These are phyloP conservation scores for Ceratitis capitata DNA, from an alignment of 1,140 invertebrate genomes.

Conservation along the genomic window DNA sequence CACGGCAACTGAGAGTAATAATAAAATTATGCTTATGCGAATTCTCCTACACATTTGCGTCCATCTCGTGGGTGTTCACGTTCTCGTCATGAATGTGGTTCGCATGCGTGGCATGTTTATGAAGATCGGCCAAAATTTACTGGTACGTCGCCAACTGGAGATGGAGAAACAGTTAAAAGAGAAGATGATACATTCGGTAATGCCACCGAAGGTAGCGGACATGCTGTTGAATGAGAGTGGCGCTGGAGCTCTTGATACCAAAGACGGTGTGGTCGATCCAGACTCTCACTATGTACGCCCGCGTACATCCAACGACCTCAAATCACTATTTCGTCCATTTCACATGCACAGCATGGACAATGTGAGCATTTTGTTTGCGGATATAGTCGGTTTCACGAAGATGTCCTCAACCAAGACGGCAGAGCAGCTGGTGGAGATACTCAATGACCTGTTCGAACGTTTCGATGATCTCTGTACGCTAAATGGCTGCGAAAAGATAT, in stretches of 20 bases:
- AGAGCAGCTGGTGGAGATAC: constrained; percentile 85
- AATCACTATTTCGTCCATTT: constrained; percentile 88
- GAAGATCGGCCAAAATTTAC: constrained; percentile 92
- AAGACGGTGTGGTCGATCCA: constrained; percentile 46
- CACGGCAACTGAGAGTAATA: constrained; percentile 66
- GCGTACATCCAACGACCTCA: constrained; percentile 75
- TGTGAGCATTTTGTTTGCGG: constrained; percentile 97
- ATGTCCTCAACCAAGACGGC: constrained; percentile 97
- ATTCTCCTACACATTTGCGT: constrained; percentile 87
- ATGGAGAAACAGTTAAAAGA: constrained; percentile 95
- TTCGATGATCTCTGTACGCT: constrained; percentile 88
- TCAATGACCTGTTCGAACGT: constrained; percentile 95
- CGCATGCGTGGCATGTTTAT: constrained; percentile 95
- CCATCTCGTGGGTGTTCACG: constrained; percentile 92
- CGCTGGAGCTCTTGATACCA: constrained; percentile 63
- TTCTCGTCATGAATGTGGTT: constrained; percentile 91
- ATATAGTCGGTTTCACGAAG: constrained; percentile 97
- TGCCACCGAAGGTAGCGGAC: constrained; percentile 91
- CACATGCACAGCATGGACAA: constrained; percentile 93
- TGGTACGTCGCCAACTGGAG: constrained; percentile 87
- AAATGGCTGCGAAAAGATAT: constrained; percentile 92
- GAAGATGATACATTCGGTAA: constrained; percentile 97
- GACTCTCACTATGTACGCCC: constrained; percentile 64
- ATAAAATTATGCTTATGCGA: constrained; percentile 75
- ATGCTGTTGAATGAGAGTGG: constrained; percentile 84